These are phyloP conservation scores for Mustela nigripes DNA, from an alignment of 2,113 vertebrate species.

Conservation along the genomic window DNA sequence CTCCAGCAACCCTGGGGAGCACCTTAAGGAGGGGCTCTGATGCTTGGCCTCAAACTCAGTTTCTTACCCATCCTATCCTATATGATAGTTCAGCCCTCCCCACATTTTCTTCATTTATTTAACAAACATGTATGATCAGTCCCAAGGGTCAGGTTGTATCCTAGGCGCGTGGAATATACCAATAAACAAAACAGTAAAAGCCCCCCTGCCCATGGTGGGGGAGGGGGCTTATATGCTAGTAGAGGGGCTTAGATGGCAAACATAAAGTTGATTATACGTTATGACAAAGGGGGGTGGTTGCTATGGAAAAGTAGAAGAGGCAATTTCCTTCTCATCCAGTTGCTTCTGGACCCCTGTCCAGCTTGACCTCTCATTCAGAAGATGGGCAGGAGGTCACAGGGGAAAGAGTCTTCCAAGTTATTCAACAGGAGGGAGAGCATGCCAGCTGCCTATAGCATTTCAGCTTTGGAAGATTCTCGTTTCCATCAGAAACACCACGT, in stretches of 20 bases:
- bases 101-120: background rate
- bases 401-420: background rate
- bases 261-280: background rate
- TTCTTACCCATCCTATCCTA: background rate
- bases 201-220: fast-evolving
- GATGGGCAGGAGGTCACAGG: background rate
- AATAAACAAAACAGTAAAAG: background rate
- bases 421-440: background rate
- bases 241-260: background rate
- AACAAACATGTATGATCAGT: background rate
- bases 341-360: background rate
- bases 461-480: background rate
- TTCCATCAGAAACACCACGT: background rate
- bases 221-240: background rate
- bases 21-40: background rate
- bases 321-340: background rate
- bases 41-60: background rate
- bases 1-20: background rate
- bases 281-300: fast-evolving
- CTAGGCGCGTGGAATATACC: background rate
- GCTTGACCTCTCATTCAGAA: background rate
- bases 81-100: background rate
- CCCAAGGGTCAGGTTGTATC: background rate
- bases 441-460: background rate
- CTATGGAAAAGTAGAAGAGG: background rate